Percentiles rank a stretch among this genome's conserved stretches.
phyloP scores from a whole-genome alignment of 2,797 vertebrate genomes.

The Sebastes vulpes region DNA sequence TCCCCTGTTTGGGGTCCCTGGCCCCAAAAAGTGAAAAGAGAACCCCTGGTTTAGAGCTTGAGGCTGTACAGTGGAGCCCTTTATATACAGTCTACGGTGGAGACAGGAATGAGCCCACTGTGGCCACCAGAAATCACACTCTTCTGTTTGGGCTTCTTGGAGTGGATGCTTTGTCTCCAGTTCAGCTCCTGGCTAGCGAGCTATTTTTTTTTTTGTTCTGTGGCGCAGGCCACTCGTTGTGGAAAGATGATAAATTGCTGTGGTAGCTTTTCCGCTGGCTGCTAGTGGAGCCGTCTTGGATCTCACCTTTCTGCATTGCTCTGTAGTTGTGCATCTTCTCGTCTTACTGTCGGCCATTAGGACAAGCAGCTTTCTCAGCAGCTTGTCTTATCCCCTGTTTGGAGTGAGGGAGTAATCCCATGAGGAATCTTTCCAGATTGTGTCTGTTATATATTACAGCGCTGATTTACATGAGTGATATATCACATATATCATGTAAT shows the following conservation, averaged over 20 bases:
- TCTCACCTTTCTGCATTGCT: slow-evolving; percentile 55
- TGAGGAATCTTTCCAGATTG: background rate
- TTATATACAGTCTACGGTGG: slow-evolving; percentile 1
- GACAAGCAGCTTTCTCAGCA: slow-evolving; percentile 47
- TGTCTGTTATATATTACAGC: background rate
- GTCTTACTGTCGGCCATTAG: slow-evolving; percentile 56
- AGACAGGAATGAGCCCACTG: slow-evolving; percentile 57
- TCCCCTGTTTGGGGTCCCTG: too few species aligned
- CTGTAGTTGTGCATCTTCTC: slow-evolving; percentile 43
- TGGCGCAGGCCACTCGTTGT: slow-evolving; percentile 40
- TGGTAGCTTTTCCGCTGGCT: slow-evolving; percentile 54
- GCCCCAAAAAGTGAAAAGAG: too few species aligned
- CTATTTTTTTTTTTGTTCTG: slow-evolving; percentile 17
- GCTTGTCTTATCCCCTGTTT: slow-evolving; percentile 33
- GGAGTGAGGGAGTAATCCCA: background rate
- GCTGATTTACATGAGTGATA: background rate
- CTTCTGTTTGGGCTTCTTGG: slow-evolving; percentile 17
- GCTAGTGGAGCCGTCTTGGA: slow-evolving; percentile 45
- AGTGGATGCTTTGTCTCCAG: slow-evolving; percentile 56
- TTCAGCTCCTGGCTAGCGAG: slow-evolving; percentile 37
- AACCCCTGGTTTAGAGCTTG: background rate
- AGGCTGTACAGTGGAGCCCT: slow-evolving; percentile 26
- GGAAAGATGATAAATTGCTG: slow-evolving; percentile 70
- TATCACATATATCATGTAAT: background rate
- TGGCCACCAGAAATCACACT: slow-evolving; percentile 60